phyloP scores from a whole-genome alignment of 2,888 invertebrate genomes.

The Melanotus villosus region DNA sequence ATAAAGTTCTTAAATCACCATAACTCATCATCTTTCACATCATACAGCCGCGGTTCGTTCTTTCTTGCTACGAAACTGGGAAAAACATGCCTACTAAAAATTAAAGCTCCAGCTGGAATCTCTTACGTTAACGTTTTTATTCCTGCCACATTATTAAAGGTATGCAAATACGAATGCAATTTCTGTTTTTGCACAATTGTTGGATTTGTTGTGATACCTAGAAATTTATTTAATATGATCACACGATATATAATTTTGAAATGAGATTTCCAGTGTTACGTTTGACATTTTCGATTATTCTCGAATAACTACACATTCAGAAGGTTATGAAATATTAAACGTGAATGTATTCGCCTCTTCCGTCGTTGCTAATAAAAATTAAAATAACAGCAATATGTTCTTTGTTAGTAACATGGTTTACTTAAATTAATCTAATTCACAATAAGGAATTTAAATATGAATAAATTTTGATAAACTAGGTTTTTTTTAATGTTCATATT shows the following conservation, averaged over 20 bases:
- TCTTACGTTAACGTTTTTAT: not conserved
- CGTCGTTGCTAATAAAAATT: no score
- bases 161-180: conserved; percentile 13
- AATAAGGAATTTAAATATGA: no score
- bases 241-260: not conserved
- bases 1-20: conserved; percentile 28
- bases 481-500: no score
- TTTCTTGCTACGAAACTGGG: not conserved
- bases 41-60: not conserved
- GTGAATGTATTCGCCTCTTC: no score
- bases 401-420: no score
- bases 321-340: no score
- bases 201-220: not conserved
- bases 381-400: no score
- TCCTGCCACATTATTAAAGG: not conserved
- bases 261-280: not conserved
- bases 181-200: not conserved
- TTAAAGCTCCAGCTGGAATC: not conserved
- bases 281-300: not conserved
- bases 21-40: conserved; percentile 20
- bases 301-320: no score
- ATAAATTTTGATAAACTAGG: no score
- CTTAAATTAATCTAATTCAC: no score
- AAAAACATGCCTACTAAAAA: not conserved
- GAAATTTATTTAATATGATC: not conserved